These are phyloP conservation scores for Drosophila lowei DNA, from an alignment of 1,140 invertebrate species.

Conservation along the genomic window DNA sequence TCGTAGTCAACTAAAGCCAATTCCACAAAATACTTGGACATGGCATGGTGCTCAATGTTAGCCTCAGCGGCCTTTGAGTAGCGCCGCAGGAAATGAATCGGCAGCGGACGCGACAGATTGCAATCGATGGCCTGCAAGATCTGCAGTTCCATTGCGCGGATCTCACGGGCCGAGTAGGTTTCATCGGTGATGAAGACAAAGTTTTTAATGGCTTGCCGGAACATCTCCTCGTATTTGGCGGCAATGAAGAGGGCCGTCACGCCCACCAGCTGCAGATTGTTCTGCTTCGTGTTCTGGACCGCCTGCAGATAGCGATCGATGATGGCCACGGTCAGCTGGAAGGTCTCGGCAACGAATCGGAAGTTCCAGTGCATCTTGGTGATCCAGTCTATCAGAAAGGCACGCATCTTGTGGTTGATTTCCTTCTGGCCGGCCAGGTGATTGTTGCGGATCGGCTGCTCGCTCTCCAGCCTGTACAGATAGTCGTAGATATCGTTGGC, in stretches of 20 bases:
- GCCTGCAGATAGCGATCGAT: constrained; percentile 96
- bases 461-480: constrained; percentile 87
- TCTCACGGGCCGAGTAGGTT: constrained; percentile 91
- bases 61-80: constrained; percentile 87
- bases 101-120: constrained; percentile 92
- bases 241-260: constrained; percentile 96
- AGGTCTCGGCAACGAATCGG: constrained; percentile 93
- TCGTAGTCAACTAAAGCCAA: constrained; percentile 92
- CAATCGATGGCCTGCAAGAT: constrained; percentile 91
- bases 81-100: constrained; percentile 93
- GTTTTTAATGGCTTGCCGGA: constrained; percentile 92
- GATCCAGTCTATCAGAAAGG: constrained; percentile 96
- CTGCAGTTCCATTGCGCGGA: constrained; percentile 92
- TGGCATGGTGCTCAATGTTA: constrained; percentile 89
- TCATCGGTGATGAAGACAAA: constrained; percentile 97
- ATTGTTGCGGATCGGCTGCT: constrained; percentile 85
- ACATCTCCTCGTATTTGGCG: constrained; percentile 98
- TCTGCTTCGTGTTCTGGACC: constrained; percentile 84
- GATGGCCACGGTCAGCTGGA: constrained; percentile 94
- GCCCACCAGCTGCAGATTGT: constrained; percentile 94
- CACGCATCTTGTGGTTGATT: constrained; percentile 92
- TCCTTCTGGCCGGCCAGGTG: constrained; percentile 86
- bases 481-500: constrained; percentile 92
- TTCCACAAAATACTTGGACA: constrained; percentile 97
- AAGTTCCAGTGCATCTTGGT: constrained; percentile 96